Evolutionary conservation across 2,888 invertebrate species (phyloP).

Genomic region (Athalia rosae): DNA sequence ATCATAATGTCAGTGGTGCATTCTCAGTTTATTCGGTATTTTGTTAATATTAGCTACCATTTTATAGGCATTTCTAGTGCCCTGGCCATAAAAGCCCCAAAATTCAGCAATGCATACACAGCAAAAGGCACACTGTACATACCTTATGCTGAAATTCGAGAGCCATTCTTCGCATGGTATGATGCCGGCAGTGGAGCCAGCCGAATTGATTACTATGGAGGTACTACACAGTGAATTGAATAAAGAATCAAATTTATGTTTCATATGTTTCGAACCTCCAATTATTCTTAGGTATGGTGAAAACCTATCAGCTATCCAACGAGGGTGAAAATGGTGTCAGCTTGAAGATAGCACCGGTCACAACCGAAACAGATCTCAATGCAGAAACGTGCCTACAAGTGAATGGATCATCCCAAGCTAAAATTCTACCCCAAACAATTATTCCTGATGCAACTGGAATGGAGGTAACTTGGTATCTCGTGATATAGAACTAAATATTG

Average conservation of each 20-base stretch:
- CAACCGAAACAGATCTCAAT: slow-evolving; percentile 84
- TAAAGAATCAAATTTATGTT: too few species aligned
- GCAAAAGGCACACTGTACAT: slow-evolving; percentile 87
- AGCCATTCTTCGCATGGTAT: slow-evolving; percentile 94
- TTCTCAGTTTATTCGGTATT: neutral
- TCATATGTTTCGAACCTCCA: neutral
- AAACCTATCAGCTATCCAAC: slow-evolving; percentile 87
- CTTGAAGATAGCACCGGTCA: slow-evolving; percentile 90
- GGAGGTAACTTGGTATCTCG: slow-evolving; percentile 71
- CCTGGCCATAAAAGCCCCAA: slow-evolving; percentile 72
- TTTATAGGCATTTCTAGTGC: slow-evolving; percentile 49
- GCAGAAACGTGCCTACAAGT: slow-evolving; percentile 87
- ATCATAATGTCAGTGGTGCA: neutral
- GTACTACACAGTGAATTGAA: slow-evolving; percentile 64
- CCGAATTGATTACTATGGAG: slow-evolving; percentile 95
- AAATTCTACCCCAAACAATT: slow-evolving; percentile 83
- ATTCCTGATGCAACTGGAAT: slow-evolving; percentile 89
- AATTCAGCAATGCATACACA: slow-evolving; percentile 84
- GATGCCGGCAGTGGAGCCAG: slow-evolving; percentile 85
- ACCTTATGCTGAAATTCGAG: slow-evolving; percentile 94
- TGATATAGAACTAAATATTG: neutral
- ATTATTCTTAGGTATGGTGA: slow-evolving; percentile 82
- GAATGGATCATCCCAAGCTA: slow-evolving; percentile 81
- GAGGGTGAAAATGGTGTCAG: slow-evolving; percentile 81
- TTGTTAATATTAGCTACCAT: neutral